Evolutionary conservation across 2,888 invertebrate genomes (phyloP).

Genomic region (Trichopoda pennipes): DNA sequence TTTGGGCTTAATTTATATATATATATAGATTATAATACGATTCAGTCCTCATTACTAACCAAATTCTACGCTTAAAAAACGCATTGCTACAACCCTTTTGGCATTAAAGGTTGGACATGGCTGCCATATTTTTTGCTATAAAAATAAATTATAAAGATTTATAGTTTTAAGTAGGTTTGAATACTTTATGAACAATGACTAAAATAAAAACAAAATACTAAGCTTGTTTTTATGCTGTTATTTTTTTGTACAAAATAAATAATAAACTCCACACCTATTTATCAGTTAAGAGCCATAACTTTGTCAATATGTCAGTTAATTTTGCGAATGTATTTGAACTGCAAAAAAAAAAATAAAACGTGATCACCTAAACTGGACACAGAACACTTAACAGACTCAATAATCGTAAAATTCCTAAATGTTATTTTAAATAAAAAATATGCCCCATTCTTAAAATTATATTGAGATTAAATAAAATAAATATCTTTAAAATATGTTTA

Average conservation of each 20-base stretch:
- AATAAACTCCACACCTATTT: slow-evolving; percentile 70
- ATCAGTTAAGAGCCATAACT: slow-evolving; percentile 74
- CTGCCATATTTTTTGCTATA: slow-evolving; percentile 11
- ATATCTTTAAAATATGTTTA: background rate
- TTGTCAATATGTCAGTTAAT: slow-evolving; percentile 72
- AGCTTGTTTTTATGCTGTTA: slow-evolving; percentile 57
- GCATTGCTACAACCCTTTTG: background rate
- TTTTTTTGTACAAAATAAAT: slow-evolving; percentile 54
- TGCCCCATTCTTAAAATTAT: slow-evolving; percentile 32
- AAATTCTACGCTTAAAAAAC: no score
- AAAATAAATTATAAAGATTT: slow-evolving; percentile 66
- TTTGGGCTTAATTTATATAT: no score
- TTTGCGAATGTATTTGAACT: slow-evolving; percentile 41
- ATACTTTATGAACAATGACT: slow-evolving; percentile 64
- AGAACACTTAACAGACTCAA: slow-evolving; percentile 18
- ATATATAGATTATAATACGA: no score
- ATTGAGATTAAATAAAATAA: background rate
- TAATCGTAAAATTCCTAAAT: slow-evolving; percentile 36
- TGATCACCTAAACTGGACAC: slow-evolving; percentile 31
- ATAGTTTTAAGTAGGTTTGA: slow-evolving; percentile 62
- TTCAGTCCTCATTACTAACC: no score
- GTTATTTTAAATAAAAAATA: slow-evolving; percentile 8
- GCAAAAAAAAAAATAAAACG: slow-evolving; percentile 51
- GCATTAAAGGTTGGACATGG: background rate
- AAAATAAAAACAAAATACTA: slow-evolving; percentile 46